phyloP scores from a whole-genome alignment of 2,797 vertebrate genomes.

The Oceanodroma leucorhoa region DNA sequence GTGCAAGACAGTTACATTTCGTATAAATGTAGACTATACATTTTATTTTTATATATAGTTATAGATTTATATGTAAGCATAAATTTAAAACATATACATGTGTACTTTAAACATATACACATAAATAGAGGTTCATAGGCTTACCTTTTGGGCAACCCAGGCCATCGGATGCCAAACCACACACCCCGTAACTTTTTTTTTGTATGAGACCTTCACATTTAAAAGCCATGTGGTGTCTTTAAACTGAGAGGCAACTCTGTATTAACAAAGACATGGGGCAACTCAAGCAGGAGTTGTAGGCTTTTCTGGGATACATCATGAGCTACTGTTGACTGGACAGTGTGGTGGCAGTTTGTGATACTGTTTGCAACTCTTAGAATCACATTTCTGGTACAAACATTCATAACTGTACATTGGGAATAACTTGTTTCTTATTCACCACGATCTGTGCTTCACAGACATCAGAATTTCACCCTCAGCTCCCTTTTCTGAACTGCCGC shows the following conservation, averaged over 20 bases:
- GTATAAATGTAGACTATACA: neutral
- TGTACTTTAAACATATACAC: neutral
- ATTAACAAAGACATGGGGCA: neutral
- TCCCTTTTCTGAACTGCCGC: neutral
- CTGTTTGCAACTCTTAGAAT: neutral
- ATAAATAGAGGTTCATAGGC: neutral
- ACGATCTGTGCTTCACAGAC: neutral
- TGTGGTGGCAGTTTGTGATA: neutral
- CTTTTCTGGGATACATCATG: neutral
- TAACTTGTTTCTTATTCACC: neutral
- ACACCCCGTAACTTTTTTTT: fast-evolving
- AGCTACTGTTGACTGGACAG: neutral
- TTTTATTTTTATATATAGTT: neutral
- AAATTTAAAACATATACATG: neutral
- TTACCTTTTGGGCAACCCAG: neutral
- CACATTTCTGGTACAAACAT: neutral
- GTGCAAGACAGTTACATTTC: neutral
- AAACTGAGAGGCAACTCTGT: neutral
- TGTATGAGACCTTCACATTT: neutral
- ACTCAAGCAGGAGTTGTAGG: neutral
- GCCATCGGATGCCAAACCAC: neutral
- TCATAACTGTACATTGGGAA: fast-evolving
- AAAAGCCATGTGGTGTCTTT: neutral
- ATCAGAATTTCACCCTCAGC: neutral
- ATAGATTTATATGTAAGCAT: neutral